Conservation (phyloP, 2,797 vertebrate genomes). For the Syndactyla subalaris region DNA sequence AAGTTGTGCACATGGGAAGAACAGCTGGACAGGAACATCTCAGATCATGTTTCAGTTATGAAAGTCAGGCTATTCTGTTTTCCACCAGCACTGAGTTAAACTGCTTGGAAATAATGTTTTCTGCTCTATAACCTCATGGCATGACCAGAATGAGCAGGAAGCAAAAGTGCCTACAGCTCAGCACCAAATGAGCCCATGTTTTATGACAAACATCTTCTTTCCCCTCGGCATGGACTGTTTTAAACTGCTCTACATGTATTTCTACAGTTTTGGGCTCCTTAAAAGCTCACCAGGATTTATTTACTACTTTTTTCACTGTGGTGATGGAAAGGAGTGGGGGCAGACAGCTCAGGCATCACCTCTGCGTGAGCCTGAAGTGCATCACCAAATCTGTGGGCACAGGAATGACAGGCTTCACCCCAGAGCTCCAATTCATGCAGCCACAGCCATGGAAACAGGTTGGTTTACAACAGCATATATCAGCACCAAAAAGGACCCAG, state of each 20-base stretch:
- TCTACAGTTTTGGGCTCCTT: not conserved
- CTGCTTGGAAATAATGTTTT: conserved; percentile 44
- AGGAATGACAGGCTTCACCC: not conserved
- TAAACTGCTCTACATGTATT: not conserved
- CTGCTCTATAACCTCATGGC: conserved; percentile 38
- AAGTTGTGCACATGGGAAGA: not conserved
- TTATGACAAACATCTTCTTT: not conserved
- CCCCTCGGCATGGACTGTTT: not conserved
- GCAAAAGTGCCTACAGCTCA: conserved; percentile 21
- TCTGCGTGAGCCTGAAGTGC: not conserved
- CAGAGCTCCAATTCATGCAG: not conserved
- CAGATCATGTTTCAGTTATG: not conserved
- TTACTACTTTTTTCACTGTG: not conserved
- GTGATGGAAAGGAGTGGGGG: not conserved
- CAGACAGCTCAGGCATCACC: not conserved
- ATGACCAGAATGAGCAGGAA: conserved; percentile 50
- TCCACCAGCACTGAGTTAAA: conserved; percentile 1
- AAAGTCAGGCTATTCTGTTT: not conserved
- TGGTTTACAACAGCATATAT: not conserved
- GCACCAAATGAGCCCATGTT: not conserved
- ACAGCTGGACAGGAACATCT: not conserved
- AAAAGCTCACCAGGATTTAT: not conserved
- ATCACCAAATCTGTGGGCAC: not conserved
- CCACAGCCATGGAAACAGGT: not conserved
- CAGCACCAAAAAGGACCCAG: not conserved